Percentiles rank a stretch among this genome's conserved stretches.
Conservation (phyloP, 2,888 invertebrate genomes). For the Tuta absoluta region DNA sequence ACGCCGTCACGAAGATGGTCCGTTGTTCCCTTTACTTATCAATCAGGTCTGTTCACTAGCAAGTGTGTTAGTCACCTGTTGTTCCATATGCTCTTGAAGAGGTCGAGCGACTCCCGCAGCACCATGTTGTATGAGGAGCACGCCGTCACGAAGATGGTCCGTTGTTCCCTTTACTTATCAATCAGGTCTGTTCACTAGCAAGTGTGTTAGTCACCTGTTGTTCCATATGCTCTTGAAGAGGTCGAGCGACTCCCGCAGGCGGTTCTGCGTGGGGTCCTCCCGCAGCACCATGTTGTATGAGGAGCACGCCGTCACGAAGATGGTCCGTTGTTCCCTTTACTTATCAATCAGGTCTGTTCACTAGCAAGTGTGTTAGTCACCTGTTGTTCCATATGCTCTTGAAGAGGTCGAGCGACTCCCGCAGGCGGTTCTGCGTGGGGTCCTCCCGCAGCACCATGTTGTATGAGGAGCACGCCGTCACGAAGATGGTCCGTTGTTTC, state of each 20-base stretch:
- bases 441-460: constrained; percentile 99
- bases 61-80: constrained; percentile 93
- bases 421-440: constrained; percentile 98
- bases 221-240: constrained; percentile 99
- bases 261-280: too few species aligned
- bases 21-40: constrained; percentile 99
- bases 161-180: too few species aligned
- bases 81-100: constrained; percentile 99
- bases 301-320: constrained; percentile 99
- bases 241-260: too few species aligned
- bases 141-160: constrained; percentile 99
- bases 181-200: too few species aligned
- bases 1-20: constrained; percentile 99
- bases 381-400: constrained; percentile 99
- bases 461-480: constrained; percentile 99
- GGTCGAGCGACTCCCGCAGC: constrained; percentile 97
- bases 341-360: neutral
- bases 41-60: neutral
- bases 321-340: constrained; percentile 99
- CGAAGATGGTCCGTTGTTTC: constrained; percentile 99
- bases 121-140: constrained; percentile 99
- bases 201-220: too few species aligned
- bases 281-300: constrained; percentile 99
- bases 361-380: too few species aligned
- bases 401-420: constrained; percentile 99